Base-by-base conservation (phyloP, 2,797 vertebrate genomes). In the Bovichtus diacanthus region DNA sequence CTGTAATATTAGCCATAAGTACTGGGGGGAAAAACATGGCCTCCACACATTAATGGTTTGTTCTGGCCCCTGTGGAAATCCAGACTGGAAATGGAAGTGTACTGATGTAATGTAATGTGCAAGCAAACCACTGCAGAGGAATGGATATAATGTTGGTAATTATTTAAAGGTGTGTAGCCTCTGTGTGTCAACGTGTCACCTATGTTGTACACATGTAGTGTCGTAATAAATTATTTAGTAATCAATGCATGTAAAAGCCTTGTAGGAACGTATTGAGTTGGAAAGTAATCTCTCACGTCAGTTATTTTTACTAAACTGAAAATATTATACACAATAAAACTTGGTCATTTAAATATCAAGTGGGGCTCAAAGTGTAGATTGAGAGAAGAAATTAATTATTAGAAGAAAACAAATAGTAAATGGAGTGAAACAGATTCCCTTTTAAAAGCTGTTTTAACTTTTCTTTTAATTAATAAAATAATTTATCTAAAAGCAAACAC, bases 1-100 rank as follows among this genome's bases (percentile, higher is more conserved):
- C 75, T 49, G 58, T 75, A 67, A 78, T 43, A 73, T 64, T 56
- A 67, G 49, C 71, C 64, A 50, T 71, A 43, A 69, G 74, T 50
- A 65, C 60, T 16, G 61, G 3, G 21, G 0, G 2, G 19, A 54
- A 31, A 47, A 19, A 55, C 36, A 34, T 43, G 56, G 25, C 59
- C 23, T 50, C 65, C 46, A 39, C 55, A 12, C 43, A 4, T 21
- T 82, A 78, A 81, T 78, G 82, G 39, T 67, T 41, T 1, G 13
- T 3, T 78, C 27, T 12, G 56, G 46, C 74, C 56, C 55, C 53
- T 12, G 9, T n/a, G 75, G 74, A 53, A 64, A 18, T 66, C 47
- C 43, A 69, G 55, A 43, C 1, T 41, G 58, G 43, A 34, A 23
- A 50, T 66, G 21, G n/a, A 56, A 71, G 56, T 0, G 4, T 1